phyloP scores from a whole-genome alignment of 1,140 invertebrate species.

The Panulirus ornatus region DNA sequence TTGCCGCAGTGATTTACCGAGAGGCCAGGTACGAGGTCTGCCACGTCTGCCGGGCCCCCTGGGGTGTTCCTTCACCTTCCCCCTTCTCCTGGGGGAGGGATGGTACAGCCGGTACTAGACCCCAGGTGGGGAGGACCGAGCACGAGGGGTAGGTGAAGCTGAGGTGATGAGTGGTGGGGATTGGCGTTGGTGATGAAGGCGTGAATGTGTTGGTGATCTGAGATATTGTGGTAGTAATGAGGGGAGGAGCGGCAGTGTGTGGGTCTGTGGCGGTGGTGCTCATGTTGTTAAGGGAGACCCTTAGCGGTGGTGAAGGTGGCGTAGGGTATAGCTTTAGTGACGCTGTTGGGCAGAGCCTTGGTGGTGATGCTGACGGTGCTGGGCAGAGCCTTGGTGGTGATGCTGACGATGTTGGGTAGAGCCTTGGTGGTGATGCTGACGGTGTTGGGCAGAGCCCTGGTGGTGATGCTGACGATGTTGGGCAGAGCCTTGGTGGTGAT shows the following conservation, averaged over 20 bases:
- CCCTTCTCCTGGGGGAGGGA: not conserved
- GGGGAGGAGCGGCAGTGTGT: no score
- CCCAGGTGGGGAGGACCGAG: not conserved
- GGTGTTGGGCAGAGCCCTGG: no score
- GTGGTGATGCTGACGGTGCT: not conserved
- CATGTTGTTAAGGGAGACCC: no score
- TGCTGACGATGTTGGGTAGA: no score
- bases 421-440: no score
- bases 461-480: no score
- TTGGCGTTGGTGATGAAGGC: not conserved
- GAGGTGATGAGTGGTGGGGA: not conserved
- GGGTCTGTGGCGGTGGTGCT: no score
- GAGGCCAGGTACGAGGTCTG: conserved; percentile 38
- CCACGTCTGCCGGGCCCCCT: conserved; percentile 48
- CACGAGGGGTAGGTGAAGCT: not conserved
- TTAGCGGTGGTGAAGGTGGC: not conserved
- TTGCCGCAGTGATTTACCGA: conserved; percentile 49
- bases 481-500: no score
- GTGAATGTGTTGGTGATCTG: not conserved
- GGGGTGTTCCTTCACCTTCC: conserved; percentile 3
- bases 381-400: no score
- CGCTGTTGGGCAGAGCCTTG: not conserved
- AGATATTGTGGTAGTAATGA: not conserved
- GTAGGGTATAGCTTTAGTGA: not conserved
- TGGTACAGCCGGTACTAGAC: not conserved